Percentiles rank a stretch among this genome's conserved stretches.
phyloP scores from a whole-genome alignment of 2,113 vertebrate genomes.

The Eleginops maclovinus region DNA sequence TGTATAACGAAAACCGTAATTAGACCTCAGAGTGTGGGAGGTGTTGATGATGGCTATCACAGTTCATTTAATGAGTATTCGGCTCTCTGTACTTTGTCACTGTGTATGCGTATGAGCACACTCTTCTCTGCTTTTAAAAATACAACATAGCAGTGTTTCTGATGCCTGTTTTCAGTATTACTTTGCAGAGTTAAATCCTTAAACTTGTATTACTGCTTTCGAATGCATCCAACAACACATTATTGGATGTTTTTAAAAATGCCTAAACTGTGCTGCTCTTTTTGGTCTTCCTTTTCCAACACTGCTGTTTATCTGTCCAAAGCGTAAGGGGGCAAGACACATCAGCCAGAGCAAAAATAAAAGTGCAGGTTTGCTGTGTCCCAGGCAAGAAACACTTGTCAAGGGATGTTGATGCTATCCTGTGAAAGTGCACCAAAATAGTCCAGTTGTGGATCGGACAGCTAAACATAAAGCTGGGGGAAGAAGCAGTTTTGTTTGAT shows the following conservation, averaged over 20 bases:
- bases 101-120: not conserved
- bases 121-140: not conserved
- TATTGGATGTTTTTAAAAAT: not conserved
- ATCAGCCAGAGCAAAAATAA: too few relatives aligned
- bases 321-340: not conserved
- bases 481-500: not conserved
- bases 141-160: not conserved
- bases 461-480: not conserved
- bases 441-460: not conserved
- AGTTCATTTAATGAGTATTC: not conserved
- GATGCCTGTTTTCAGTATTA: not conserved
- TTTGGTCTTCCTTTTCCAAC: not conserved
- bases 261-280: not conserved
- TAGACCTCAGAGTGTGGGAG: slow-evolving; percentile 13
- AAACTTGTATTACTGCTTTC: not conserved
- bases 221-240: too few relatives aligned
- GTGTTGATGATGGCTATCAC: slow-evolving; percentile 12
- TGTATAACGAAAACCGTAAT: slow-evolving; percentile 51
- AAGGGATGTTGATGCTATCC: too few relatives aligned
- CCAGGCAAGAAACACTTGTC: too few relatives aligned
- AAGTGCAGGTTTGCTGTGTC: too few relatives aligned
- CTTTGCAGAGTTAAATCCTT: not conserved
- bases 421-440: not conserved
- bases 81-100: not conserved
- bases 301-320: not conserved